Evolutionary conservation across 1,140 invertebrate species (phyloP), one percentile per base, ranked within the genome.

Genomic region (Chironomus tepperi): DNA sequence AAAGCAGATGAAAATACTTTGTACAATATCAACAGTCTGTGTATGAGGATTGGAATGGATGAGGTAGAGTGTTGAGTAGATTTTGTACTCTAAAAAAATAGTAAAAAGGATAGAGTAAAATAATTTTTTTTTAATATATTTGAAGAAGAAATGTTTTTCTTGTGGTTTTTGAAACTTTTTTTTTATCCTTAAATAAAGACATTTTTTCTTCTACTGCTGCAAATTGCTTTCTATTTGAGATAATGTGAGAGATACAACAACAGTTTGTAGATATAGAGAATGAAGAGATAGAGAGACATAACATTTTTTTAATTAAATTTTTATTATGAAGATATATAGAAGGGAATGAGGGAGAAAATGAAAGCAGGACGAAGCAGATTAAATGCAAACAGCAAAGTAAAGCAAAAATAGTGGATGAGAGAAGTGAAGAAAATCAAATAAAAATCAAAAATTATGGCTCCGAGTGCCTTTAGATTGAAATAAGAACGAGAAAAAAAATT

Each of bases 241-340:
- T 10, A 47, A 47, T 10, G 43, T 15, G 47, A 57, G 12, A 57
- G 47, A 57, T 12, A 57, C 3, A 57, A 15, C 47, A n/a, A 57
- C 47, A 57, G 24, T 34, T 34, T 34, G 24, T 34, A 34, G 24
- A 34, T 34, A 34, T 5, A 34, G 24, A 34, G 24, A 34, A 34
- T 34, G 24, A 34, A 34, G 24, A 34, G 24, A 34, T 34, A 34
- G 24, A 57, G 7, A 57, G 10, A 57, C 47, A 57, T 57, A 57
- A 57, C 47, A 57, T 57, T 70, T 70, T 70, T 70, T 70, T 70
- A 70, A 70, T 70, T 70, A 70, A 70, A 70, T 70, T 70, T 70
- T 70, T 70, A 70, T 70, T 70, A 70, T 70, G 65, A 70, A 70
- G 65, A 70, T 18, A 70, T 70, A 18, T 21, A 70, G 9, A 70